These are phyloP conservation scores for Lasiurus borealis DNA, from an alignment of 2,113 vertebrate species.

Conservation along the genomic window DNA sequence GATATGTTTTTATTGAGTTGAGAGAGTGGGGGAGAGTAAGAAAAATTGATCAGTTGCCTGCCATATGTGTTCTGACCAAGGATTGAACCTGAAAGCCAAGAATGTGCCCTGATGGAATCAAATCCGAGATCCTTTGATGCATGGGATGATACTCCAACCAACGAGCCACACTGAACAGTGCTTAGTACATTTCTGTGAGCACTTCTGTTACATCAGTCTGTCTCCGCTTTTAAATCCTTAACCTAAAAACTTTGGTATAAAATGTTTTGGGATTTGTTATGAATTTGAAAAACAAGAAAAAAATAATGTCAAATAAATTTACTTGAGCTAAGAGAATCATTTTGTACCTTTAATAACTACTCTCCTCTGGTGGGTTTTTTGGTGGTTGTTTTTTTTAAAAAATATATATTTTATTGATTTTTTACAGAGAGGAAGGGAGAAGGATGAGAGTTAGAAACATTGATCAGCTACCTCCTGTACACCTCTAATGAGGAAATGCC, in stretches of 20 bases:
- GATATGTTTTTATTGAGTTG: not conserved
- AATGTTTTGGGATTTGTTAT: not conserved
- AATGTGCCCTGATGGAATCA: not conserved
- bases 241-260: not conserved
- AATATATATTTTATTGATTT: too few relatives aligned
- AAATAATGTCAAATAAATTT: not conserved
- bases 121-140: not conserved
- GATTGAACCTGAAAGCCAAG: not conserved
- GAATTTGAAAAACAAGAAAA: slow-evolving; percentile 31
- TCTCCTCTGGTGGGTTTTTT: not conserved
- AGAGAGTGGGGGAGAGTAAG: not conserved
- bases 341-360: not conserved
- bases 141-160: not conserved
- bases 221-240: not conserved
- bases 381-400: too few relatives aligned
- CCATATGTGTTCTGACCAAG: not conserved
- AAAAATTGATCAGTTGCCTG: not conserved
- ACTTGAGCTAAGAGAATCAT: slow-evolving; percentile 16
- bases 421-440: too few relatives aligned
- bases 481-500: too few relatives aligned
- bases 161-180: not conserved
- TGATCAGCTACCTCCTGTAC: too few relatives aligned
- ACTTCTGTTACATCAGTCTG: slow-evolving; percentile 5
- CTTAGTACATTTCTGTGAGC: not conserved
- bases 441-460: too few relatives aligned